These are phyloP conservation scores for Pampus argenteus DNA, from an alignment of 2,797 vertebrate species.

Conservation along the genomic window DNA sequence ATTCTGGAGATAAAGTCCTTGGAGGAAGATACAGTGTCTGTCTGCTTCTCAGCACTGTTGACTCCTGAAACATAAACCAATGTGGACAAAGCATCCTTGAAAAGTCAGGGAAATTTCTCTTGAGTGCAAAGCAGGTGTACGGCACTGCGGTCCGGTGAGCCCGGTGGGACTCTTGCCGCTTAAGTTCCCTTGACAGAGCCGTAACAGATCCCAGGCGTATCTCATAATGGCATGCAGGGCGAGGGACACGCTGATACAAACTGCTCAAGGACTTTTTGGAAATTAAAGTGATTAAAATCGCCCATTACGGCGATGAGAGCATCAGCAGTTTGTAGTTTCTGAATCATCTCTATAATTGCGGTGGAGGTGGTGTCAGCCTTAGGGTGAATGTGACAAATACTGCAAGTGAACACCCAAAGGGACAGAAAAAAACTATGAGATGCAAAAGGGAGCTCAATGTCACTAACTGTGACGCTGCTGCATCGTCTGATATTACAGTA, in stretches of 20 bases:
- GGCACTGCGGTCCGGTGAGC: not conserved
- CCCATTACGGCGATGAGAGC: constrained; percentile 43
- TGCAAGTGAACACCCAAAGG: constrained; percentile 25
- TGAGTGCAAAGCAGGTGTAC: constrained; percentile 30
- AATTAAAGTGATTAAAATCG: constrained; percentile 69
- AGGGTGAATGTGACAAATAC: constrained; percentile 55
- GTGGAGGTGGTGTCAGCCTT: constrained; percentile 50
- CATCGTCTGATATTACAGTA: constrained; percentile 55
- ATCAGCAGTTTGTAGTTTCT: constrained; percentile 59
- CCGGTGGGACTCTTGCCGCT: constrained; percentile 34
- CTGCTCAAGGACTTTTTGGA: constrained; percentile 63
- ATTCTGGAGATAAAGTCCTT: constrained; percentile 29
- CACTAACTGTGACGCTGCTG: constrained; percentile 16
- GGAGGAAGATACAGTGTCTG: constrained; percentile 14
- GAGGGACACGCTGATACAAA: constrained; percentile 33
- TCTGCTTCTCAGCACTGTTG: not conserved
- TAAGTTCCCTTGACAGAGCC: constrained; percentile 32
- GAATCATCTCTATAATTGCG: constrained; percentile 67
- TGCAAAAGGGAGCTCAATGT: constrained; percentile 52
- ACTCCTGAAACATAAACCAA: constrained; percentile 14
- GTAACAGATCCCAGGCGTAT: constrained; percentile 38
- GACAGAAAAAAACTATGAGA: constrained; percentile 17
- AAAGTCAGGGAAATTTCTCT: constrained; percentile 9
- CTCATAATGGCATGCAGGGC: constrained; percentile 20
- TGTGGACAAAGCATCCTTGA: constrained; percentile 23